Base-by-base conservation (phyloP, 64 coral and sea anemone genomes). In the Astreopora myriophthalma region DNA sequence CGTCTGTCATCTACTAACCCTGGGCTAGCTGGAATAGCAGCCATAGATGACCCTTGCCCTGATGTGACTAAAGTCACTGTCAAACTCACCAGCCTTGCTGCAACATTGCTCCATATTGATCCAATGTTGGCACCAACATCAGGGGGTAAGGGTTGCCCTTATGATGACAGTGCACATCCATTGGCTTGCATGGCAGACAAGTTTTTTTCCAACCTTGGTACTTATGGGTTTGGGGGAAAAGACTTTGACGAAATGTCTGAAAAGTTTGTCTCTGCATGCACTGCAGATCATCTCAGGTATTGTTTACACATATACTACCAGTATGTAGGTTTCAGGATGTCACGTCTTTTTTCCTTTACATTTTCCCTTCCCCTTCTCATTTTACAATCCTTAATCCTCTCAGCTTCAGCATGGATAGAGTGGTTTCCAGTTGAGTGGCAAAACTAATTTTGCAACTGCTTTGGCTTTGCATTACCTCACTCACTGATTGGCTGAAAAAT, bases 141-240 rank as follows among this genome's bases (percentile, higher is more conserved):
- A 31, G 86, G 87, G 2, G 16, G 61, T 6, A 55, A 75, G 36
- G 72, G 20, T 20, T 73, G 30, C 36, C 71, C 20, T 16, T 23
- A 85, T 72, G 63, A 73, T 64, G 55, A 29, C 17, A 32, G 6
- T 85, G 38, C 36, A 26, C 95, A 96, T 63, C 95, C 95, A 72
- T 36, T 98, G 57, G 73, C 84, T 40, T 90, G 86, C 25, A 95
- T 95, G 90, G 86, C 96, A 17, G 94, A 91, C 40, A 86, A 90
- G 55, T 99, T 93, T 65, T 95, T 95, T 30, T 74, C 80, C 22
- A 69, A 86, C 29, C 80, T 99, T 33, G 94, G 94, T 67, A 95
- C 90, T 49, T 95, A 92, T 40, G 92, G 90, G 37, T 99, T 99
- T 91, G 97, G 97, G 0, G 87, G 92, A 17, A 99, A 99, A 88